A percentile compares a stretch with the other conserved stretches of the same genome.
Evolutionary conservation across 2,113 vertebrate species (phyloP).

Genomic region (human (Homo sapiens)): GRCh38 chr2:159533501-159534000

Average conservation of each 20-base stretch:
- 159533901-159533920: background rate
- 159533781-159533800: background rate
- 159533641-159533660: background rate
- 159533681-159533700: background rate
- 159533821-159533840: background rate
- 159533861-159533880: background rate
- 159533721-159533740: background rate
- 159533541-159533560: background rate
- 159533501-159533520: slow-evolving; percentile 7
- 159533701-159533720: slow-evolving; percentile 7
- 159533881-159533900: background rate
- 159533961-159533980: background rate
- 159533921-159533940: background rate
- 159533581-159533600: background rate
- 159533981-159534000: background rate
- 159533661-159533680: background rate
- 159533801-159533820: background rate
- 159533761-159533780: background rate
- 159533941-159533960: background rate
- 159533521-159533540: background rate
- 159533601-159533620: slow-evolving; percentile 11
- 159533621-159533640: background rate
- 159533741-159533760: background rate
- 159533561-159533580: background rate
- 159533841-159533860: background rate